A percentile compares a stretch with the other conserved stretches of the same genome.
Conservation (phyloP, 2,888 invertebrate genomes). For the Timema cristinae region DNA sequence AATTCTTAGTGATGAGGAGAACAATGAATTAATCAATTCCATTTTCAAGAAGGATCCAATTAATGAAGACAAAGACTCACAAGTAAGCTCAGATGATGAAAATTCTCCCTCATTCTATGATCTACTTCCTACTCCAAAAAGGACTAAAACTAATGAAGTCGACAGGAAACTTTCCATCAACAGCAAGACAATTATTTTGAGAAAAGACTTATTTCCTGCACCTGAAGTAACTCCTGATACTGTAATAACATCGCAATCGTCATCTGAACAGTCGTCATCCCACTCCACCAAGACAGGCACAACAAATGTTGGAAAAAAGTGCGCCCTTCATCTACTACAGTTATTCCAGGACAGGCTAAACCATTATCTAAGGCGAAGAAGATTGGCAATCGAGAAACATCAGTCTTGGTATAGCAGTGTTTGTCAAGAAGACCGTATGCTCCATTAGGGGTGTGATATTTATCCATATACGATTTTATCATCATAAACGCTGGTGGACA, state of each 20-base stretch:
- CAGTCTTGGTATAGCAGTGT: no score
- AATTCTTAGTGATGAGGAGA: constrained; percentile 10
- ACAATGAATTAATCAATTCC: background rate
- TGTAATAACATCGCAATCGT: background rate
- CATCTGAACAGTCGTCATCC: background rate
- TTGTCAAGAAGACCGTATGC: no score
- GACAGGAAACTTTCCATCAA: background rate
- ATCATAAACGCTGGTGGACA: no score
- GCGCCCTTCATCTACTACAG: background rate
- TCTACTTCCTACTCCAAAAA: background rate
- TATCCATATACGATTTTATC: no score
- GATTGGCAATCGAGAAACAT: no score
- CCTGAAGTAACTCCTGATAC: background rate
- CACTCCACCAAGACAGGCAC: background rate
- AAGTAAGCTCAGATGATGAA: background rate
- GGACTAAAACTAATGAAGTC: background rate
- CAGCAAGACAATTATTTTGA: background rate
- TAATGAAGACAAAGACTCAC: constrained; percentile 5
- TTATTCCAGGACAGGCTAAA: background rate
- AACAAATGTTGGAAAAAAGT: background rate
- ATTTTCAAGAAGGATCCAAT: background rate
- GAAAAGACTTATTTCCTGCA: constrained; percentile 3
- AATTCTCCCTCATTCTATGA: constrained; percentile 10
- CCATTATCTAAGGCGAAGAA: background rate
- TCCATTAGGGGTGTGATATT: no score